Percentiles rank a stretch among this genome's conserved stretches.
phyloP scores from a whole-genome alignment of 2,888 invertebrate genomes.

The Acrobasis consociella region DNA sequence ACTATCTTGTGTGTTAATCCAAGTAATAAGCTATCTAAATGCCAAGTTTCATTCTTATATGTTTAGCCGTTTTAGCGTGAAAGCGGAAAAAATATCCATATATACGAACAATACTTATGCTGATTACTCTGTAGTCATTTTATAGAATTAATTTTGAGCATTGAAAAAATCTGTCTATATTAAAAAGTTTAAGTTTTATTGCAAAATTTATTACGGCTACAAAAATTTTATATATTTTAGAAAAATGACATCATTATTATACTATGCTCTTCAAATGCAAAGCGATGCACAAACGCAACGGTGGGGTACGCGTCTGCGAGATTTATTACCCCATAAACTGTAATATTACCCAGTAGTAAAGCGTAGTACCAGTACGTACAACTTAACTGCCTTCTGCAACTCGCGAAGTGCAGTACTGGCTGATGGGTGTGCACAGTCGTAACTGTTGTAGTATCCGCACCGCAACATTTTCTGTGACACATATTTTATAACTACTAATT shows the following conservation, averaged over 20 bases:
- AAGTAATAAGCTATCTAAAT: no score
- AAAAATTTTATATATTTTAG: no score
- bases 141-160: no score
- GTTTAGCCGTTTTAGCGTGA: no score
- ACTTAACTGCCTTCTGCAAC: conserved; percentile 58
- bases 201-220: no score
- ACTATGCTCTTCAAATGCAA: conserved; percentile 3
- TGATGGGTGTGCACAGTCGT: conserved; percentile 40
- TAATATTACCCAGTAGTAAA: conserved; percentile 72
- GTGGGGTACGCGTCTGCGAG: conserved; percentile 54
- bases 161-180: no score
- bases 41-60: no score
- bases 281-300: conserved; percentile 48
- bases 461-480: conserved; percentile 11
- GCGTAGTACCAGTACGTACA: conserved; percentile 49
- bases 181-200: no score
- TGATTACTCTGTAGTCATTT: no score
- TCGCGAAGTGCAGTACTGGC: conserved; percentile 36
- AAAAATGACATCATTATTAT: background rate
- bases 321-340: conserved; percentile 73
- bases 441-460: conserved; percentile 18
- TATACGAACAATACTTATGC: no score
- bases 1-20: no score
- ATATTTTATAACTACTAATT: conserved; percentile 8
- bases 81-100: no score